Base-by-base conservation (phyloP, 2,797 vertebrate species). In the Ibycter americanus region DNA sequence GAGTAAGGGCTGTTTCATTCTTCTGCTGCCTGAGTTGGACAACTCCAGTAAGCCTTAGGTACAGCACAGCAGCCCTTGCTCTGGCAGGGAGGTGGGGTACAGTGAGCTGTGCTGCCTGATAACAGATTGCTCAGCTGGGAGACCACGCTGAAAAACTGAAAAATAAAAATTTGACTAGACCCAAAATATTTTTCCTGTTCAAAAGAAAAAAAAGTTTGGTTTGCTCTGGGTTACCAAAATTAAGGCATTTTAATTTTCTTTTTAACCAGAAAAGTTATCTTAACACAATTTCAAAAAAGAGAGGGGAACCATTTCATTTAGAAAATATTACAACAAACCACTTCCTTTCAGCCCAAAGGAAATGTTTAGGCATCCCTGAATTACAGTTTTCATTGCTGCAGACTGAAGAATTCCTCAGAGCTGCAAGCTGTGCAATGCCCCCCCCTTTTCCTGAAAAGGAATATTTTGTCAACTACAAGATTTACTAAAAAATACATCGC, bases 61-160 rank as follows among this genome's bases (percentile, higher is more conserved):
- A 44, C 21, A 62, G 38, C n/a, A 36, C 26, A 63, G 66, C 11
- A 44, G 63, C 46, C 34, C 38, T 67, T 2, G 7, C 44, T 59
- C 31, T 13, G 13, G 49, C 55, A 46, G 73, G 67, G 79, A 62
- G 36, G 22, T 40, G 31, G 31, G 59, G 29, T 52, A 47, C 47
- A 29, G 14, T 4, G 14, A 80, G 49, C 29, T 19, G 29, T 0
- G 1, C 46, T 38, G 67, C 51, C 5, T 0, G 76, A 11, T 21
- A 55, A 61, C 1, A 2, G 19, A 55, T 49, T 1, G 5, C 59
- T 65, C 32, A 32, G 32, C 62, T 44, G 67, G 31, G 38, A 47
- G n/a, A 58, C 21, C 12, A 22, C 70, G 29, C 51, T 38, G 40
- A 70, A 61, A 77, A 54, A n/a, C 20, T 22, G 34, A 29, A 67